Conservation (phyloP, 2,797 vertebrate species). For the Clarias laeviceps region DNA sequence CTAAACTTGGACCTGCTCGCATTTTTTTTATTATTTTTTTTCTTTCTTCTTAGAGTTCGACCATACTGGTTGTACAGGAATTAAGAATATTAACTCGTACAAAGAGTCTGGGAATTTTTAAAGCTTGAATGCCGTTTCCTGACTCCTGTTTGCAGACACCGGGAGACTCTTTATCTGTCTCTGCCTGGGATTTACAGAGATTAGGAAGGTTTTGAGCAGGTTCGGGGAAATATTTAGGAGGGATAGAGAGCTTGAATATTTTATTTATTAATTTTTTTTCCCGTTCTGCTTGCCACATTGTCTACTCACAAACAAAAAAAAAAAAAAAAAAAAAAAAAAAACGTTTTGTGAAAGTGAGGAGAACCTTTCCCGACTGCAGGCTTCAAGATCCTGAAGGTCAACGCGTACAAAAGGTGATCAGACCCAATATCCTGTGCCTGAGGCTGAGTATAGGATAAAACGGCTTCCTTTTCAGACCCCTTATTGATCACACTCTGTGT, state of each 20-base stretch:
- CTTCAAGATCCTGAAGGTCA: not conserved
- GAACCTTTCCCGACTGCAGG: not conserved
- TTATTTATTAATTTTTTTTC: not conserved
- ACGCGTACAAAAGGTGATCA: constrained; percentile 2
- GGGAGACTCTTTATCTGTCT: constrained; percentile 31
- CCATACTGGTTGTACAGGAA: not conserved
- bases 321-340: not conserved
- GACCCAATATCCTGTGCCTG: not conserved
- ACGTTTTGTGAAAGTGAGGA: not conserved
- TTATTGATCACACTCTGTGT: not conserved
- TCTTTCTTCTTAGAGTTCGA: too few species aligned
- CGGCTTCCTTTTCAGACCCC: not conserved
- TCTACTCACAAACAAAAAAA: not conserved
- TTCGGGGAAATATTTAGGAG: constrained; percentile 44
- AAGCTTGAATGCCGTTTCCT: not conserved
- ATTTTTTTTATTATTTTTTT: not conserved
- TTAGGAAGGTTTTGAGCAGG: constrained; percentile 49
- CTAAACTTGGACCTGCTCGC: not conserved
- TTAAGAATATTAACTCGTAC: not conserved
- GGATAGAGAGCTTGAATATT: constrained; percentile 19
- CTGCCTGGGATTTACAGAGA: constrained; percentile 54
- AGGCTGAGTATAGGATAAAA: not conserved
- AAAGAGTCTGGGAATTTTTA: not conserved
- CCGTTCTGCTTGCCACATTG: not conserved
- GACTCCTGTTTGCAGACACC: constrained; percentile 10